phyloP scores from a whole-genome alignment of 1,140 invertebrate species.

The Druon quercuslanigerum region DNA sequence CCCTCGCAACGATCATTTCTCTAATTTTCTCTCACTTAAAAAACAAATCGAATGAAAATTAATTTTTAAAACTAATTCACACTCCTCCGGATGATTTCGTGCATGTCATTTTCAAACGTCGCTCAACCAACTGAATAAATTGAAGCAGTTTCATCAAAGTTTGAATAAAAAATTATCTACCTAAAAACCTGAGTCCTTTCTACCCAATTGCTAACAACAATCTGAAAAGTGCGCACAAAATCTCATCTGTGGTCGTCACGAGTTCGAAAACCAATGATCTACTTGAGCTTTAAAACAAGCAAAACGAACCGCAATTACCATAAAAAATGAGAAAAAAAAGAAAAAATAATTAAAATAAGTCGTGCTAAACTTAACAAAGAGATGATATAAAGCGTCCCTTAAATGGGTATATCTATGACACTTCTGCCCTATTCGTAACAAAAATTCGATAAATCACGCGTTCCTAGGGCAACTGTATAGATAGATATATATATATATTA shows the following conservation, averaged over 20 bases:
- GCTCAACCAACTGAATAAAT: constrained; percentile 16
- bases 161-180: constrained; percentile 3
- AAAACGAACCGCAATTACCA: constrained; percentile 2
- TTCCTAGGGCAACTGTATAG: background rate
- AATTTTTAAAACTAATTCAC: constrained; percentile 1
- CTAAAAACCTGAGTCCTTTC: constrained; percentile 7
- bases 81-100: constrained; percentile 1
- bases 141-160: constrained; percentile 13
- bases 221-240: constrained; percentile 8
- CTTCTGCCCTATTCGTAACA: constrained; percentile 16
- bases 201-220: constrained; percentile 8
- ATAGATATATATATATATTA: constrained; percentile 6
- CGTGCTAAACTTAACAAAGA: constrained; percentile 12
- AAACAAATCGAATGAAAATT: background rate
- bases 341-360: constrained; percentile 9
- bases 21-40: background rate
- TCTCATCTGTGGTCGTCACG: background rate
- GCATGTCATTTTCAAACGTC: background rate
- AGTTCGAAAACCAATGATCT: constrained; percentile 2
- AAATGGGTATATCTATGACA: background rate
- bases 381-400: constrained; percentile 13
- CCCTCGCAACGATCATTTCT: background rate
- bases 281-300: constrained; percentile 10
- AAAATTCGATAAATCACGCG: constrained; percentile 11
- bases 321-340: background rate